Conservation (phyloP, 2,888 invertebrate genomes). For the Julus scandinavius region DNA sequence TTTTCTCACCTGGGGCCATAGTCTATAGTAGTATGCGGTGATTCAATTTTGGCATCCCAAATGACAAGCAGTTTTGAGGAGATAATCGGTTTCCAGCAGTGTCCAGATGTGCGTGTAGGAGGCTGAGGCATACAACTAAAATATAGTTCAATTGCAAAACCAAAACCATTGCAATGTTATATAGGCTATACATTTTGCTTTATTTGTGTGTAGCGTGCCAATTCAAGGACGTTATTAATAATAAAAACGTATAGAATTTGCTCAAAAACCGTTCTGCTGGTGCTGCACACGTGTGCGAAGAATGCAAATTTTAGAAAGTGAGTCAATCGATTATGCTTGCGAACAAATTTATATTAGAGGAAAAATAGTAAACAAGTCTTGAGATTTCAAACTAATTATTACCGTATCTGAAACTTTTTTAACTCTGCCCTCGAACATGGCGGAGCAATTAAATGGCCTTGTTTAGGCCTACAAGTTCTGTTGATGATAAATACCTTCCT, state of each 20-base stretch:
- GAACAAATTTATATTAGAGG: not conserved
- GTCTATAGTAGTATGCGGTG: not conserved
- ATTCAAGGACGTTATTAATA: constrained; percentile 11
- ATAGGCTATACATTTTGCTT: constrained; percentile 18
- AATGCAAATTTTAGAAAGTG: not conserved
- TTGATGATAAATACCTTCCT: not conserved
- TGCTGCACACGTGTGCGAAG: constrained; percentile 11
- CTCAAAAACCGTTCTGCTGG: constrained; percentile 10
- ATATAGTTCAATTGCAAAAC: constrained; percentile 11
- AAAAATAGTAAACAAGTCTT: not conserved
- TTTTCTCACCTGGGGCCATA: not conserved
- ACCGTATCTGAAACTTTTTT: not conserved
- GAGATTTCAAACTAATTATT: not conserved
- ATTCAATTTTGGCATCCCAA: not conserved
- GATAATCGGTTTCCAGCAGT: constrained; percentile 3
- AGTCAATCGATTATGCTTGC: not conserved
- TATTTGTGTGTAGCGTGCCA: not conserved
- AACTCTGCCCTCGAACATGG: not conserved
- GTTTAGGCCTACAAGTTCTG: not conserved
- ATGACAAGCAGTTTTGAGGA: constrained; percentile 10
- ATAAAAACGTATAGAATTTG: constrained; percentile 5
- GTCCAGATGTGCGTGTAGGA: constrained; percentile 11
- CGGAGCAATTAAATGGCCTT: not conserved
- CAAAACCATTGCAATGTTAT: constrained; percentile 10
- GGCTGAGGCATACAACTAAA: not conserved